Base-by-base conservation (phyloP, 2,797 vertebrate species). In the Sebastes umbrosus region DNA sequence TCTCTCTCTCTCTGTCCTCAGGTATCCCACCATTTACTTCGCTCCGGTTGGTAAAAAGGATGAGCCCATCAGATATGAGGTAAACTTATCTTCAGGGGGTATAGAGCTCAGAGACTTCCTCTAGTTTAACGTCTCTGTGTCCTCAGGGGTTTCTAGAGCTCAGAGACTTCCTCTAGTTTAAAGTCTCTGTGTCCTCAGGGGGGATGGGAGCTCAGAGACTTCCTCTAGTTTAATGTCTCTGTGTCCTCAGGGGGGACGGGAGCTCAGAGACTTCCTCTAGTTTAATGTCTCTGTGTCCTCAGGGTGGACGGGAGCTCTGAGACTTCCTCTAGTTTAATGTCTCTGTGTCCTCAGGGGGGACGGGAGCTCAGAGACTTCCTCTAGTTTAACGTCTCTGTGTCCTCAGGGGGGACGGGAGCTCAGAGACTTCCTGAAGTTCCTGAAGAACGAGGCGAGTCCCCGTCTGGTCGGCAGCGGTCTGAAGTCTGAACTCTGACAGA, bases 1-100 rank as follows among this genome's bases (percentile, higher is more conserved):
- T 63, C 5, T 67, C 8, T 27, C 22, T 60, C 1, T 75, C 1
- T 75, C 39, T 43, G 39, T 43, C 76, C 20, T 36, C 87, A 96
- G 96, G 32, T 96, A 88, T 88, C 96, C 96, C 2, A 95, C 95
- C 29, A 93, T 96, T 60, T 96, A 95, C 63, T 94, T 96, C 46
- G 91, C 88, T 69, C 87, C 89, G 2, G 84, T 78, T 14, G 92
- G 93, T 32, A 93, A 84, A 75, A 96, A 96, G 75, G 91, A 93
- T 1, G 91, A 95, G 22, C 96, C 96, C 1, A 75, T 87, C 22
- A 82, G 87, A 91, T 96, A 96, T 73, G 85, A 96, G 95, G 96
- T 96, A 79, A 82, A 27, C 46, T 6, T 77, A 59, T 73, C 74
- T 55, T 54, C 80, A 96, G 95, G 96, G 0, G 84, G 74, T 3